Evolutionary conservation across 2,797 vertebrate species (phyloP).

Genomic region (Telmatherina bonti): DNA sequence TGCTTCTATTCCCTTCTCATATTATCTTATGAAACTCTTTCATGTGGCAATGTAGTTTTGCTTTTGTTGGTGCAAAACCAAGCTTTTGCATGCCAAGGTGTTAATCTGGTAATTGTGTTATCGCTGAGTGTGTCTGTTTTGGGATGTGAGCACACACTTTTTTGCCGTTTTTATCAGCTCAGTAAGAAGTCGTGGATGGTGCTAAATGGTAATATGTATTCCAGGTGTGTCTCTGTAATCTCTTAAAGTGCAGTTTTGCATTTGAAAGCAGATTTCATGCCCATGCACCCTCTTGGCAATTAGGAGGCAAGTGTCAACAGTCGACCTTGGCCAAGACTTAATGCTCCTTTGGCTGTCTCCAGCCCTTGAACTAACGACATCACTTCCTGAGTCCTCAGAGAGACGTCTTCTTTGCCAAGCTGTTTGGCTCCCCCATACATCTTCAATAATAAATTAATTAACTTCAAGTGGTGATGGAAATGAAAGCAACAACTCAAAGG

Average conservation of each 20-base stretch:
- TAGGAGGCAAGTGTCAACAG: conserved; percentile 72
- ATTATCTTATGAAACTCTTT: conserved; percentile 35
- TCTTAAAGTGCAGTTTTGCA: conserved; percentile 79
- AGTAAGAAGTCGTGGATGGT: conserved; percentile 50
- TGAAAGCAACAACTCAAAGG: conserved; percentile 15
- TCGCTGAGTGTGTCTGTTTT: conserved; percentile 11
- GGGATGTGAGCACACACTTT: background rate
- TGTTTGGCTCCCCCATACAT: conserved; percentile 30
- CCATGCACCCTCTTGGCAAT: conserved; percentile 63
- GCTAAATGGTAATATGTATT: conserved; percentile 71
- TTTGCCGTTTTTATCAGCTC: background rate
- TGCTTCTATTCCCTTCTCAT: conserved; percentile 43
- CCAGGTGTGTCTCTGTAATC: conserved; percentile 75
- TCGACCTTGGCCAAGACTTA: conserved; percentile 73
- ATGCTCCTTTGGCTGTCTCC: conserved; percentile 63
- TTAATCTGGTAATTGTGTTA: conserved; percentile 21
- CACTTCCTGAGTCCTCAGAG: conserved; percentile 42
- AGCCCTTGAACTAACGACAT: conserved; percentile 61
- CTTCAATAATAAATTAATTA: conserved; percentile 47
- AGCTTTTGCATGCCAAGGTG: conserved; percentile 36
- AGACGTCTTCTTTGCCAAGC: conserved; percentile 11
- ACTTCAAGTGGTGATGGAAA: conserved; percentile 37
- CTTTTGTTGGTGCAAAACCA: conserved; percentile 19
- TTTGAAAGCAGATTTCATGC: conserved; percentile 73
- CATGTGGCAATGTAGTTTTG: conserved; percentile 23